Evolutionary conservation across 2,797 vertebrate genomes (phyloP), one percentile per base, ranked within the genome.

Genomic region (Phrynocephalus guinanensis): DNA sequence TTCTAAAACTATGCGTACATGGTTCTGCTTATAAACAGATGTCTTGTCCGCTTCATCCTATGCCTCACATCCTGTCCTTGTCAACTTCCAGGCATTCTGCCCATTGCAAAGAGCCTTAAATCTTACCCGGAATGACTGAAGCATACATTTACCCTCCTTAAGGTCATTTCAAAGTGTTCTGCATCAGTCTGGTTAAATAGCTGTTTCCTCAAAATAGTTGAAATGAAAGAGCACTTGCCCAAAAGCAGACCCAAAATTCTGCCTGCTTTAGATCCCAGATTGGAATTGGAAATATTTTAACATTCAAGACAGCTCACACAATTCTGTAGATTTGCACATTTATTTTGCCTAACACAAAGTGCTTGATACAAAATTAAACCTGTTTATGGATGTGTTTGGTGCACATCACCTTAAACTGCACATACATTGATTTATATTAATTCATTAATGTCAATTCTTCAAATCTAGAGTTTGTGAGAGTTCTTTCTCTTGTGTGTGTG

Each of bases 21-120:
- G 15, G 20, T 71, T 20, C 76, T 50, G 52, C 87, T 88, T 78
- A 88, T 88, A 88, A 84, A 88, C 70, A 88, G 75, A 88, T 88
- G 75, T 83, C 86, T 86, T 86, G 85, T 86, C 85, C 82, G 63
- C 85, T 84, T 79, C 33, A 7, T 83, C 83, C 82, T 82, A 28
- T 82, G 63, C 80, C 63, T 88, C 48, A 79, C 87, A 80, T 88
- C 76, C 82, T 88, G 77, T 75, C 68, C 67, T 79, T 78, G 82
- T 5, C 87, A 87, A 52, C 4, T 33, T 38, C 78, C 4, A 87
- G 63, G 52, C 84, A 84, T 79, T 3, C 4, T 86, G 38, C 56
- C 89, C 83, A 88, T 20, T 77, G 83, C 72, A 88, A 90, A 85
- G 26, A 71, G 44, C 81, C 30, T 82, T 83, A 60, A 90, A 79